Evolutionary conservation across 2,797 vertebrate species (phyloP).

Genomic region (Clarias laeviceps): DNA sequence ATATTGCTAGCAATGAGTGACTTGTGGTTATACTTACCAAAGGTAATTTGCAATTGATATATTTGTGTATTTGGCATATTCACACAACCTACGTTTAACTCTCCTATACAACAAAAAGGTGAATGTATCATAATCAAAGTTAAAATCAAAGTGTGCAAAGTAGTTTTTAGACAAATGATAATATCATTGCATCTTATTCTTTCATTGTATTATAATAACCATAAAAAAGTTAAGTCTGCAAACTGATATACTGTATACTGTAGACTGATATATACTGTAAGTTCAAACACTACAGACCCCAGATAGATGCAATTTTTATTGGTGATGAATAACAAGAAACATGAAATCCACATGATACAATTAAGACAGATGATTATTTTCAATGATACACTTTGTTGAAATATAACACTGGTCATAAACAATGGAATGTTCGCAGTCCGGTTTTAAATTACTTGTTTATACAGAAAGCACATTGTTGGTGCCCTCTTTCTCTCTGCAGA

Average conservation of each 20-base stretch:
- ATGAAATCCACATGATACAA: background rate
- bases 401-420: background rate
- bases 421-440: background rate
- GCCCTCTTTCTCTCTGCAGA: background rate
- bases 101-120: background rate
- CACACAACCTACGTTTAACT: background rate
- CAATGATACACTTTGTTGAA: background rate
- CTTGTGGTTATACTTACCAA: no score
- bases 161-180: background rate
- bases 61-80: background rate
- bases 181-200: background rate
- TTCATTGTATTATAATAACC: background rate
- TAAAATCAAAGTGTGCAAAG: no score
- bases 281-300: background rate
- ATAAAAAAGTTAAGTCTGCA: background rate
- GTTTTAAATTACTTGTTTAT: background rate
- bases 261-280: no score
- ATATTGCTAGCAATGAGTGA: background rate
- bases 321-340: background rate
- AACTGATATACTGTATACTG: background rate
- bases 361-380: background rate
- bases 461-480: background rate
- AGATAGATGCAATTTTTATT: background rate
- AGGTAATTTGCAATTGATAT: background rate
- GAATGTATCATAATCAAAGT: no score